Conservation (phyloP, 2,888 invertebrate genomes). For the Drosophila maculinotata region DNA sequence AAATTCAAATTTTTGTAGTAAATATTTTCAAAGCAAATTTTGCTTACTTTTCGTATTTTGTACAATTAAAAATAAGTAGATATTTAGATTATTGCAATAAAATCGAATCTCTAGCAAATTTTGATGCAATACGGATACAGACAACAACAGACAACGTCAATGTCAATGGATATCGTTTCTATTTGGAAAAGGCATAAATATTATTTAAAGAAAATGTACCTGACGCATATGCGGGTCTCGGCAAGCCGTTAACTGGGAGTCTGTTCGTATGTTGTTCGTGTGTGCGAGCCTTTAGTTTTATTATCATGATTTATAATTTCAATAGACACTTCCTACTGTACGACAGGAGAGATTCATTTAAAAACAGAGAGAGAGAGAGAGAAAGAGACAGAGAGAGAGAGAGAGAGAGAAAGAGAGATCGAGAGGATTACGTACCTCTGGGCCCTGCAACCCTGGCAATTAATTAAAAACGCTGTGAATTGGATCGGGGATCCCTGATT, state of each 20-base stretch:
- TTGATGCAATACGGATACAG: neutral
- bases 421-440: conserved; percentile 51
- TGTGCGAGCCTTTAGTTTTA: conserved; percentile 20
- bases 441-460: conserved; percentile 26
- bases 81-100: no score
- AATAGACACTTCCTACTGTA: conserved; percentile 19
- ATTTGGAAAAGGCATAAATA: conserved; percentile 38
- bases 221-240: conserved; percentile 34
- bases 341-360: conserved; percentile 41
- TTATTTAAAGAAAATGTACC: conserved; percentile 44
- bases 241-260: conserved; percentile 28
- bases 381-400: conserved; percentile 12
- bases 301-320: conserved; percentile 2
- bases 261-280: conserved; percentile 38
- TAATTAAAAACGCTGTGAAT: conserved; percentile 22
- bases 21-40: no score
- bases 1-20: no score
- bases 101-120: neutral
- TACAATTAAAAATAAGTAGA: no score
- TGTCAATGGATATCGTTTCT: neutral
- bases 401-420: conserved; percentile 19
- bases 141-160: neutral
- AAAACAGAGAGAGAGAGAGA: conserved; percentile 23
- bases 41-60: no score
- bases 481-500: conserved; percentile 23